These are phyloP conservation scores for Horisme vitalbata DNA, from an alignment of 2,888 invertebrate species.

Conservation along the genomic window DNA sequence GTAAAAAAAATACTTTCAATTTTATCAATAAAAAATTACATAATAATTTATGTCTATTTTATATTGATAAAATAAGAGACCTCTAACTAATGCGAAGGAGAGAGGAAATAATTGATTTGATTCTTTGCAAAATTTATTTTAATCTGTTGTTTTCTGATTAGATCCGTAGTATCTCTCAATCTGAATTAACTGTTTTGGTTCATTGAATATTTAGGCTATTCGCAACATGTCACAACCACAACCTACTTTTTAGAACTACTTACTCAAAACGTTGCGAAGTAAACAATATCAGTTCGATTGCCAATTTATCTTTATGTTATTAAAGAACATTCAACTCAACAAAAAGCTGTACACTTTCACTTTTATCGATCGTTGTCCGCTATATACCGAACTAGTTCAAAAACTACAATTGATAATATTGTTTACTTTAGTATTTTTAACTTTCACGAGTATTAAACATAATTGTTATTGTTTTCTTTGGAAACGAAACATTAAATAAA, in stretches of 20 bases:
- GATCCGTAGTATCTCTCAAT: constrained; percentile 12
- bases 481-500: too few species aligned
- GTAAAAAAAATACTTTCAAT: constrained; percentile 1
- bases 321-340: constrained; percentile 54
- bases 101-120: too few species aligned
- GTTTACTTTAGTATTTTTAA: too few species aligned
- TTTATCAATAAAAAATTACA: constrained; percentile 2
- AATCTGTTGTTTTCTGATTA: background rate
- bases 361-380: constrained; percentile 46
- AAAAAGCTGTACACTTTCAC: constrained; percentile 59
- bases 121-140: too few species aligned
- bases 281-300: constrained; percentile 33
- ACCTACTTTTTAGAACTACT: constrained; percentile 35
- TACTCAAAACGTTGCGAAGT: constrained; percentile 39
- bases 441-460: too few species aligned
- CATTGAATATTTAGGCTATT: constrained; percentile 49
- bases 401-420: constrained; percentile 19
- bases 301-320: constrained; percentile 40
- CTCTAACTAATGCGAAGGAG: too few species aligned
- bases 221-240: constrained; percentile 46
- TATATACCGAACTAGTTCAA: constrained; percentile 23
- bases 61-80: too few species aligned
- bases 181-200: constrained; percentile 33
- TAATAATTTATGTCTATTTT: too few species aligned
- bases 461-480: too few species aligned